Base-by-base conservation (phyloP, 2,797 vertebrate species). In the Sarcoramphus papa region DNA sequence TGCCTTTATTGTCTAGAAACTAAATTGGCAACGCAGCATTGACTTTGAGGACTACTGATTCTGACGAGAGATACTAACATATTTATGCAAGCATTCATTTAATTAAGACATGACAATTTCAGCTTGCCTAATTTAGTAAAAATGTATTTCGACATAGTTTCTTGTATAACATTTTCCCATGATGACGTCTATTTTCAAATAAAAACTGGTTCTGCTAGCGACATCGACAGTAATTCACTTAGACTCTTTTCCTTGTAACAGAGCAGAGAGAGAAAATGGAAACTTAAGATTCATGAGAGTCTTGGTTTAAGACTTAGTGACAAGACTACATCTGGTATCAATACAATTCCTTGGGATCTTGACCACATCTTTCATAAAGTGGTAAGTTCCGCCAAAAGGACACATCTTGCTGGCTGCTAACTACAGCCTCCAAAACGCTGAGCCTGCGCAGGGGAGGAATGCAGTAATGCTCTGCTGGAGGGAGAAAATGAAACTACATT, bases 331-430 rank as follows among this genome's bases (percentile, higher is more conserved):
- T 97, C 96, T 97, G 97, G 91, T 93, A 96, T 88, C 94, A 97
- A 97, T 97, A 93, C 10, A 10, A 41, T 85, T 92, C 63, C 78
- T 91, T 20, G 22, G 90, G 92, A 95, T 97, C 77, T 94, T 93
- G 95, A 97, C 97, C 96, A 96, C 95, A 96, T 97, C 94, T 97
- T 97, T 96, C 87, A 92, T 27, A 95, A 90, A 94, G 93, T 95
- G 91, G 94, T 79, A 69, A 97, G 92, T 96, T 96, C 95, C 67
- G 10, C 91, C 92, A 93, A 76, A 78, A 94, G 85, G 89, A 90
- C 89, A 76, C 89, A 96, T 96, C 94, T 94, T 86, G 48, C 82
- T 96, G 94, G 92, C 93, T 96, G 96, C 82, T 94, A 88, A 94
- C 79, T 92, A 7, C 91, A 92, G 22, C 59, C 93, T 88, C 91